Base-by-base conservation (phyloP, 2,888 invertebrate species). In the Tineola bisselliella region DNA sequence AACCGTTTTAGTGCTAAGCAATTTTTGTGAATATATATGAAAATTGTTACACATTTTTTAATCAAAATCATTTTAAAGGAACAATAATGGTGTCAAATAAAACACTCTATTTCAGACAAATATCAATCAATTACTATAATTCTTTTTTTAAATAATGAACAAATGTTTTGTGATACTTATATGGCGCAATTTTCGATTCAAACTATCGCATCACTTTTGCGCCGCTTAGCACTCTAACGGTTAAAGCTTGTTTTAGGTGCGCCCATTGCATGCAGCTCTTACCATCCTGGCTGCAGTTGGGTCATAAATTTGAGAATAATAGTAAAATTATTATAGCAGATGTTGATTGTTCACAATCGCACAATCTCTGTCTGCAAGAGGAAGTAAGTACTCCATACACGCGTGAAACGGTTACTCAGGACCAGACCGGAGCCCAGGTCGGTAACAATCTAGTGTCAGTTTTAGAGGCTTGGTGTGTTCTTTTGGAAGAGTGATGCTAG, bases 251-350 rank as follows among this genome's bases (percentile, higher is more conserved):
- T 61, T 38, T 3, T 70, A 91, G 91, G 91, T 95, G 95, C 71
- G 94, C 94, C 0, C 94, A 96, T 74, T 96, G 96, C 72, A 95
- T 95, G 84, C 90, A 94, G 68, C 75, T 96, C 62, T 93, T 92
- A 33, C 94, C 95, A 0, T 91, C 93, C 0, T 96, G 95, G 95
- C 90, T 94, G 65, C 91, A 93, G 67, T 81, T 97, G 2, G 94
- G 93, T 0, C 90, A 91, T 63, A 91, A 91, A 67, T 92, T 92
- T 66, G 83, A 89, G 61, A 87, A 87, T 52, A 89, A 90, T 63
- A 79, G 84, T 0, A 78, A 88, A 56, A 90, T 95, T 0, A 89
- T 91, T 65, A 92, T 96, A 60, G 93, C 92, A 0, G 94, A 95
- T 78, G 93, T 96, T 0, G 96, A 96, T 71, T 96, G 96, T 70